Conservation (phyloP, 2,888 invertebrate genomes). For the Acleris cristana region DNA sequence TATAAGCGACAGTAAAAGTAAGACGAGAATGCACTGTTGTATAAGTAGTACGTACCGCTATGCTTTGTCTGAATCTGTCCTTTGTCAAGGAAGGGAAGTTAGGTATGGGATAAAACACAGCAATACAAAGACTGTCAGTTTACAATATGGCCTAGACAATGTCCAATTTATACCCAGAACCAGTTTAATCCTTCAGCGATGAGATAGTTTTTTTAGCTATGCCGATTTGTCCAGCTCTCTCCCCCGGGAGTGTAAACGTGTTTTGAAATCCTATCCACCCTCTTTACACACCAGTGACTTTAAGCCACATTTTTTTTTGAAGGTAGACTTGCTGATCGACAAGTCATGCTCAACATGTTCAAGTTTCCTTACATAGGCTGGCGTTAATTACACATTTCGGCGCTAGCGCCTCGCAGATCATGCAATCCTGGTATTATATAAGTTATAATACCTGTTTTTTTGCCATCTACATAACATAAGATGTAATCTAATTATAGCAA, state of each 20-base stretch:
- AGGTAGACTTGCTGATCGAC: constrained; percentile 4
- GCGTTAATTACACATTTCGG: constrained; percentile 19
- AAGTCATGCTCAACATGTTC: constrained; percentile 20
- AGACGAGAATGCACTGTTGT: not conserved
- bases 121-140: too few relatives aligned
- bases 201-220: too few relatives aligned
- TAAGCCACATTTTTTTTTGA: constrained; percentile 3
- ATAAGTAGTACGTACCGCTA: too few relatives aligned
- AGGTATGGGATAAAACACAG: too few relatives aligned
- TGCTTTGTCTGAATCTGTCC: too few relatives aligned
- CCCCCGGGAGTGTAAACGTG: constrained; percentile 9
- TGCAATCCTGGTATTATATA: constrained; percentile 28
- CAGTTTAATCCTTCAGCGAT: too few relatives aligned
- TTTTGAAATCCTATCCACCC: constrained; percentile 9
- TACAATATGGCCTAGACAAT: too few relatives aligned
- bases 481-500: constrained; percentile 33
- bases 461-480: constrained; percentile 16
- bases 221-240: not conserved
- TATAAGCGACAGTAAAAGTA: not conserved
- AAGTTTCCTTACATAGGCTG: constrained; percentile 24
- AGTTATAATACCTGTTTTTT: constrained; percentile 17
- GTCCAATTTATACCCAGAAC: too few relatives aligned
- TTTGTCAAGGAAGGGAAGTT: too few relatives aligned
- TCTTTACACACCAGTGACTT: constrained; percentile 9
- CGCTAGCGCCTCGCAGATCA: constrained; percentile 6